Base-by-base conservation (phyloP, 2,113 vertebrate species). In the Phyllostomus discolor region DNA sequence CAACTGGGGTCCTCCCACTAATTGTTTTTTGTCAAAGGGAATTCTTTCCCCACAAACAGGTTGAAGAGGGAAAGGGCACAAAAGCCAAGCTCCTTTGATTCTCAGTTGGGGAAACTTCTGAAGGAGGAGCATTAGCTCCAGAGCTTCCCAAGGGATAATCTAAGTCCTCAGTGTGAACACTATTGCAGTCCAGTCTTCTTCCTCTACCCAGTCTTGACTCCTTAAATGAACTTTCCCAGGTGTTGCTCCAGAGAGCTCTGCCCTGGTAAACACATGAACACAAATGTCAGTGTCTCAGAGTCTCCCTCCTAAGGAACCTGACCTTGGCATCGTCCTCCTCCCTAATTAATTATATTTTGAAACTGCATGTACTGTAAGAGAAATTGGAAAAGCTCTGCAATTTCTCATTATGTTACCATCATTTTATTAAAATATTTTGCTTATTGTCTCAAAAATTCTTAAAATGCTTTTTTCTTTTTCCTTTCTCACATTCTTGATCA, bases 301-400 rank as follows among this genome's bases (percentile, higher is more conserved):
- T 82, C 48, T 50, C 0, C 31, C 26, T 91, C 26, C 35, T 26
- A 17, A 7, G 83, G n/a, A 64, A 28, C 3, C 28, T 66, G 33
- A 48, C 76, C 67, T 86, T 96, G 78, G 43, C 73, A 96, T 28
- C 33, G 2, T 3, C 33, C 8, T 81, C 43, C 43, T 54, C 15
- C 24, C 28, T 94, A 64, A 88, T 95, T 87, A 95, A 96, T 96
- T 81, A 54, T 50, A 75, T 69, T 88, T 94, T 72, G 57, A 89
- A 90, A 82, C 14, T 75, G 28, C 19, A 50, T 19, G 90, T 19
- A 69, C 20, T 54, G 4, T 41, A 93, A 75, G 22, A 90, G 24
- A 97, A 96, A 88, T 76, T 83, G 48, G 16, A 82, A 93, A 91
- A 57, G 31, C 17, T 80, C 31, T 94, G 35, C 3, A 52, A 91